phyloP scores from a whole-genome alignment of 2,113 vertebrate species.

The Prolemur simus region DNA sequence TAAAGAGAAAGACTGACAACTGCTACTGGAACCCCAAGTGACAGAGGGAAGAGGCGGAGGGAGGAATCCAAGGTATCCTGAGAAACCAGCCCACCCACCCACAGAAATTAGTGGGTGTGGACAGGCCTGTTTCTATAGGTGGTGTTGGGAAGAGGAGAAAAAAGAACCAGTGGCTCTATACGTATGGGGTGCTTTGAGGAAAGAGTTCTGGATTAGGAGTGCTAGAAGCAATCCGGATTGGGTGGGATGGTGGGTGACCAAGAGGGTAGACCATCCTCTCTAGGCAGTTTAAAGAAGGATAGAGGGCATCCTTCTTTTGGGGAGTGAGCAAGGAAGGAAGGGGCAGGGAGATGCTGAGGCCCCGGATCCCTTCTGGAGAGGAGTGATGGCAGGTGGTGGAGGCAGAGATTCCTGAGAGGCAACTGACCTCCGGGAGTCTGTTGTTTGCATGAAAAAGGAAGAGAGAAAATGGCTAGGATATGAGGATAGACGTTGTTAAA shows the following conservation, averaged over 20 bases:
- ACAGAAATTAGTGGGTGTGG: not conserved
- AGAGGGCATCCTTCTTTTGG: not conserved
- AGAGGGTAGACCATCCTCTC: not conserved
- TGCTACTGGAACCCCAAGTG: not conserved
- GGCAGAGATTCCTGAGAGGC: not conserved
- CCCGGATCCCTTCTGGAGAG: not conserved
- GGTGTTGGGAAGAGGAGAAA: not conserved
- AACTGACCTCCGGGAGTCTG: not conserved
- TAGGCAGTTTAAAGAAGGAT: not conserved
- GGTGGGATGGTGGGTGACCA: not conserved
- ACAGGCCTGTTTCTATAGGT: not conserved
- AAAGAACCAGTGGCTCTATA: not conserved
- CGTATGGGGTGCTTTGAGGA: not conserved
- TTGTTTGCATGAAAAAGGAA: not conserved
- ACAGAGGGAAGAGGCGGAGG: not conserved
- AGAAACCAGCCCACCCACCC: conserved; percentile 52
- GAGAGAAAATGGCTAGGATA: not conserved
- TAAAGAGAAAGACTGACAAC: conserved; percentile 21
- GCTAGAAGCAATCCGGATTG: not conserved
- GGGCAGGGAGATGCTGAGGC: not conserved
- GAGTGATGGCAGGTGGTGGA: not conserved
- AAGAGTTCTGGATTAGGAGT: not conserved
- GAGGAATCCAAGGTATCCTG: conserved; percentile 23
- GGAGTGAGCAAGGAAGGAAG: not conserved
- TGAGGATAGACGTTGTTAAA: not conserved